Conservation (phyloP, 2,888 invertebrate species). For the Antheraea assamensis region DNA sequence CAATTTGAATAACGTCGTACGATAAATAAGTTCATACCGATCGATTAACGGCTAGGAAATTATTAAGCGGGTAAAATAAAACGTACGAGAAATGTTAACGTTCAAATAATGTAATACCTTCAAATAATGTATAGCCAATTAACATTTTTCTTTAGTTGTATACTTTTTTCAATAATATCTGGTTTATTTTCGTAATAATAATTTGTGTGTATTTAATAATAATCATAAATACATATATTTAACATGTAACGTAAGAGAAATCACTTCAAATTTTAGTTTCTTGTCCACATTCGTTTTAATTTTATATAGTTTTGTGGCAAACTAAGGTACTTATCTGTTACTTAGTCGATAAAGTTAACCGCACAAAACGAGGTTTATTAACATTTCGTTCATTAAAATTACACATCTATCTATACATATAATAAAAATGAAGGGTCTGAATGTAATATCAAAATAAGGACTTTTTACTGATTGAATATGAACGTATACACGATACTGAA, state of each 20-base stretch:
- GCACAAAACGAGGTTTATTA: too few species aligned
- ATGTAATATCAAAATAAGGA: too few species aligned
- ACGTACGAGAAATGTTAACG: not conserved
- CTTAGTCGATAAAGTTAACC: too few species aligned
- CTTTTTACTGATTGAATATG: too few species aligned
- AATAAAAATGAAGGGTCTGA: too few species aligned
- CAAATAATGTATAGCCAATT: not conserved
- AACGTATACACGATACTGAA: too few species aligned
- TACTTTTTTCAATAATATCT: not conserved
- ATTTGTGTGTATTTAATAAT: too few species aligned
- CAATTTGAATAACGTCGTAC: conserved; percentile 13
- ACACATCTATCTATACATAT: too few species aligned
- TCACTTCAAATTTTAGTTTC: not conserved
- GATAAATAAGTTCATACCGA: conserved; percentile 20
- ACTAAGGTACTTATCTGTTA: not conserved
- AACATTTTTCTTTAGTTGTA: not conserved
- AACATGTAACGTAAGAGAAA: not conserved
- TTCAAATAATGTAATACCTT: not conserved
- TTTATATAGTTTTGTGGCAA: not conserved
- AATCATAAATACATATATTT: too few species aligned
- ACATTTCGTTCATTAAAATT: too few species aligned
- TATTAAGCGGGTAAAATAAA: conserved; percentile 17
- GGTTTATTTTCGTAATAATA: not conserved
- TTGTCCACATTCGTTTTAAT: not conserved
- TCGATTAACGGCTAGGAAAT: conserved; percentile 20